Conservation (phyloP, 2,113 vertebrate genomes). For the Bujurquina vittata region DNA sequence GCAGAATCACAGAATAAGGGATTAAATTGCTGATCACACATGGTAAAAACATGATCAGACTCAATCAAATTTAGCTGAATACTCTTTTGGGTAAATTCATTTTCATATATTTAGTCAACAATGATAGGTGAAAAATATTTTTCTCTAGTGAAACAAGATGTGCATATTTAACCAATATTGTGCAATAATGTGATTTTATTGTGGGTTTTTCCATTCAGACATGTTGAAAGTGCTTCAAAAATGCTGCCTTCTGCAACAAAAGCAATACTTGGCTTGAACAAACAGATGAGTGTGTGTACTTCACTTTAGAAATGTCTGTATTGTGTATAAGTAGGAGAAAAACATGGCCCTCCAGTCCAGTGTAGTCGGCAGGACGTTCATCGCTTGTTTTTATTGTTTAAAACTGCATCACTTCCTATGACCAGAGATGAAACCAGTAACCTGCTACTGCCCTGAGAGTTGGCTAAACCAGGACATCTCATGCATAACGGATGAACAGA, state of each 20-base stretch:
- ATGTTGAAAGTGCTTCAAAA: not conserved
- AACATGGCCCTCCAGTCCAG: not conserved
- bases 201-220: too few species aligned
- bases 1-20: not conserved
- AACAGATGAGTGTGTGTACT: not conserved
- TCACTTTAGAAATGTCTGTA: not conserved
- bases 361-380: not conserved
- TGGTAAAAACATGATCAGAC: too few species aligned
- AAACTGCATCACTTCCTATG: conserved; percentile 1
- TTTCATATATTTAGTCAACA: too few species aligned
- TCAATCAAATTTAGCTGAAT: too few species aligned
- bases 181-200: too few species aligned
- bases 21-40: not conserved
- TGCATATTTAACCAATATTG: too few species aligned
- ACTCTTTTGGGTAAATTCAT: too few species aligned
- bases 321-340: not conserved
- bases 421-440: not conserved
- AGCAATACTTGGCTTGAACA: too few species aligned
- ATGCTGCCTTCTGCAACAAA: not conserved
- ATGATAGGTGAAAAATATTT: too few species aligned
- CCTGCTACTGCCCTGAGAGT: not conserved
- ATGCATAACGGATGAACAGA: conserved; percentile 27
- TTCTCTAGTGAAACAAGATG: too few species aligned
- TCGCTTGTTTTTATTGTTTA: not conserved
- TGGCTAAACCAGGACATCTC: conserved; percentile 14